Evolutionary conservation across 2,113 vertebrate genomes (phyloP).

Genomic region (Drymodes brunneopygia): DNA sequence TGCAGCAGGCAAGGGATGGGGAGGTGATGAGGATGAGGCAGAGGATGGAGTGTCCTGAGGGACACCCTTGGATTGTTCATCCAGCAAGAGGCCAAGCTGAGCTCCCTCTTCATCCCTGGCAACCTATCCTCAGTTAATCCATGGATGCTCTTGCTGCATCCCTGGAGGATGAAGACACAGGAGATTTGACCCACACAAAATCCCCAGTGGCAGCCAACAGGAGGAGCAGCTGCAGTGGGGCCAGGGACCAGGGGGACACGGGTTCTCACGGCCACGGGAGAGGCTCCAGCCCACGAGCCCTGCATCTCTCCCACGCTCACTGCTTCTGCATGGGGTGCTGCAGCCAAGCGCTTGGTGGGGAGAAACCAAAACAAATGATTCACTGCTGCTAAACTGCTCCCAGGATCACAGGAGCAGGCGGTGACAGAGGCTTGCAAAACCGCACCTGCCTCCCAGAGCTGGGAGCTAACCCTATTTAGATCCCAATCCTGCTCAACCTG

Average conservation of each 20-base stretch:
- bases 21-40: not conserved
- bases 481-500: not conserved
- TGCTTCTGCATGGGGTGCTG: not conserved
- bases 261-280: not conserved
- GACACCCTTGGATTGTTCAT: not conserved
- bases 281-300: not conserved
- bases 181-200: not conserved
- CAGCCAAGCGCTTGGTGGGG: not conserved
- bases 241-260: not conserved
- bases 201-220: not conserved
- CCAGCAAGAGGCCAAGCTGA: not conserved
- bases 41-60: not conserved
- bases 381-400: conserved; percentile 7
- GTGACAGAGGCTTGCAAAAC: not conserved
- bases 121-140: not conserved
- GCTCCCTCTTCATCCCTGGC: not conserved
- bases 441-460: not conserved
- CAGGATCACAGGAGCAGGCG: not conserved
- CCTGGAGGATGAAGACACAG: not conserved
- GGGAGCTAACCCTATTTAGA: not conserved
- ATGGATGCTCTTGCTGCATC: not conserved
- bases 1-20: not conserved
- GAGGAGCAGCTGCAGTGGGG: not conserved
- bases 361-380: conserved; percentile 56
- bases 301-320: not conserved